phyloP scores from a whole-genome alignment of 2,797 vertebrate genomes.

The Parambassis ranga region DNA sequence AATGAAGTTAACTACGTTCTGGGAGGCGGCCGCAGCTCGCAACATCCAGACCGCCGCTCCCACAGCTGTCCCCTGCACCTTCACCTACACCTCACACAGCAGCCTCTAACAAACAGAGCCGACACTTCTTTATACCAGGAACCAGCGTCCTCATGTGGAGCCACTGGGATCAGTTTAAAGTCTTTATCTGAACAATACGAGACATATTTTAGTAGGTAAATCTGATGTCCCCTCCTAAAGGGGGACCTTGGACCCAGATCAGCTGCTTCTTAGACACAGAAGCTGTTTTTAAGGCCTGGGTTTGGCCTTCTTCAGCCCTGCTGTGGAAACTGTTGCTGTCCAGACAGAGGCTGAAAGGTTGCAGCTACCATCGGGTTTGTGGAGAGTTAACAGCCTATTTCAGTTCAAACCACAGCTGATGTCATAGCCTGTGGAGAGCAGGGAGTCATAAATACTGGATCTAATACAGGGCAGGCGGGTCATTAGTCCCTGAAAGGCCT shows the following conservation, averaged over 20 bases:
- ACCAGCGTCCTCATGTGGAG: no score
- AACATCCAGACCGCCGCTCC: no score
- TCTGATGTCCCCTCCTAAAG: no score
- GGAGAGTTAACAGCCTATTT: constrained; percentile 12
- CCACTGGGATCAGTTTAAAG: no score
- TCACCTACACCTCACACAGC: no score
- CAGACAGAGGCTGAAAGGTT: constrained; percentile 1
- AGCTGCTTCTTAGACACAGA: neutral
- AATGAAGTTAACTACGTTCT: neutral
- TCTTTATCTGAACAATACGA: no score
- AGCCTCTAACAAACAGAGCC: no score
- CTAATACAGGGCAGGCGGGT: neutral
- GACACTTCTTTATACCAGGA: no score
- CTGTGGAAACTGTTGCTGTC: constrained; percentile 17
- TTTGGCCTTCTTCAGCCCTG: neutral
- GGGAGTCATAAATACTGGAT: constrained; percentile 18
- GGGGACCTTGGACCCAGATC: no score
- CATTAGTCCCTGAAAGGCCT: constrained; percentile 28
- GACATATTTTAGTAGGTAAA: no score
- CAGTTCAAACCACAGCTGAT: constrained; percentile 24
- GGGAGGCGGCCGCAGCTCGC: no score
- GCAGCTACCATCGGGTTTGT: constrained; percentile 2
- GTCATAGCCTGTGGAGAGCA: neutral
- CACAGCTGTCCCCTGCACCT: no score
- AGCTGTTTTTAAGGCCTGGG: neutral